Conservation (phyloP, 1,140 invertebrate genomes). For the Sycobia sp. region DNA sequence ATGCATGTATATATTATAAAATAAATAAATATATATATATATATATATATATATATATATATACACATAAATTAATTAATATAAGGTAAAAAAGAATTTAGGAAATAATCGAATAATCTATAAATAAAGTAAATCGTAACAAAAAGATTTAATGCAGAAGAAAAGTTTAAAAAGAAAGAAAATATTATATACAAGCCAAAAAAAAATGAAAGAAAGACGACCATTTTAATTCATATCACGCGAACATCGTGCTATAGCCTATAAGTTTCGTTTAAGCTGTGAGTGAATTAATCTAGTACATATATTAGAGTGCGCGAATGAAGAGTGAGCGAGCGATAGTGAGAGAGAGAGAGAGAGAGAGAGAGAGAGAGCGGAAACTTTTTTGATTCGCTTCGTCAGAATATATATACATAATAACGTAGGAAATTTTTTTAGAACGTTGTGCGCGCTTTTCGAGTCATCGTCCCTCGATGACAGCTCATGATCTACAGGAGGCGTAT, state of each 20-base stretch:
- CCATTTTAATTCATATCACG: slow-evolving; percentile 46
- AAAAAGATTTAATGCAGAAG: slow-evolving; percentile 4
- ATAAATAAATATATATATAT: slow-evolving; percentile 3
- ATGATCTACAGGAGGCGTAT: slow-evolving; percentile 3
- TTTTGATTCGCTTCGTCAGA: too few relatives aligned
- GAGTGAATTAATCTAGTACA: too few relatives aligned
- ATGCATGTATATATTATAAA: slow-evolving; percentile 1
- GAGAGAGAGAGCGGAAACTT: too few relatives aligned
- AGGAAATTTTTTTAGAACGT: slow-evolving; percentile 7
- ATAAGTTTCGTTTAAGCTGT: slow-evolving; percentile 20
- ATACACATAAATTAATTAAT: not conserved
- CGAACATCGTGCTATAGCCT: slow-evolving; percentile 28
- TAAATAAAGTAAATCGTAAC: not conserved
- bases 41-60: not conserved
- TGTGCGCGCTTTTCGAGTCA: slow-evolving; percentile 2
- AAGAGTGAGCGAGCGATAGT: too few relatives aligned
- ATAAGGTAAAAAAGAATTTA: not conserved
- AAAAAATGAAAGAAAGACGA: slow-evolving; percentile 35
- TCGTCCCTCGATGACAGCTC: not conserved
- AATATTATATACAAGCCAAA: too few relatives aligned
- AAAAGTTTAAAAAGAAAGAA: too few relatives aligned
- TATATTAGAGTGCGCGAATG: too few relatives aligned
- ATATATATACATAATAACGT: too few relatives aligned
- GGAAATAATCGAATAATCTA: not conserved
- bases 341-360: too few relatives aligned